These are phyloP conservation scores for Dendrocopos noguchii DNA, from an alignment of 2,113 vertebrate species.

Conservation along the genomic window DNA sequence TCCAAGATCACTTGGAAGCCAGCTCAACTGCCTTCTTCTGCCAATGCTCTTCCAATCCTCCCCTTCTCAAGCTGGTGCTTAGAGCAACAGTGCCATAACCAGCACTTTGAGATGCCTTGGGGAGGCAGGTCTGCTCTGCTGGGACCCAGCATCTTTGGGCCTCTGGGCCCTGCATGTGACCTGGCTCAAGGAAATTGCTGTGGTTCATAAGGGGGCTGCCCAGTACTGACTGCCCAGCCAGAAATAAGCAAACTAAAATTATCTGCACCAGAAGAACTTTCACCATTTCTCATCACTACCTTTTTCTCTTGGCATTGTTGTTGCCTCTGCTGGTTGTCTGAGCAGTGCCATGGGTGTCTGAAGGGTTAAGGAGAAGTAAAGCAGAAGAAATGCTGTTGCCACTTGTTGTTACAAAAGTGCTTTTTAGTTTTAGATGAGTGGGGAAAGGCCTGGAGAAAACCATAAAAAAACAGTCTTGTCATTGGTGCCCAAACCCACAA, in stretches of 20 bases:
- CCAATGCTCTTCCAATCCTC: not conserved
- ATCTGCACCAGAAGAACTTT: not conserved
- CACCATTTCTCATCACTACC: not conserved
- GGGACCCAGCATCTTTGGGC: not conserved
- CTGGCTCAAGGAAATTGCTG: not conserved
- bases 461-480: accelerated
- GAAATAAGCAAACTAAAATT: not conserved
- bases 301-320: not conserved
- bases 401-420: not conserved
- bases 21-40: not conserved
- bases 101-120: not conserved
- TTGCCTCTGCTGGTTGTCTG: not conserved
- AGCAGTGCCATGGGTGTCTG: not conserved
- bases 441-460: not conserved
- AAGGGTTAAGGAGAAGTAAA: not conserved
- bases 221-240: not conserved
- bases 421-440: not conserved
- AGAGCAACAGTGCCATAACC: not conserved
- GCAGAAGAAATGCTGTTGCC: not conserved
- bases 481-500: not conserved
- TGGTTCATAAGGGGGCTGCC: not conserved
- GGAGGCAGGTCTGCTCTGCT: not conserved
- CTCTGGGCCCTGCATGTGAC: not conserved
- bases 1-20: not conserved
- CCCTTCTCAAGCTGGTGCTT: not conserved